These are phyloP conservation scores for Epinotia ramella DNA, from an alignment of 2,888 invertebrate species.

Conservation along the genomic window DNA sequence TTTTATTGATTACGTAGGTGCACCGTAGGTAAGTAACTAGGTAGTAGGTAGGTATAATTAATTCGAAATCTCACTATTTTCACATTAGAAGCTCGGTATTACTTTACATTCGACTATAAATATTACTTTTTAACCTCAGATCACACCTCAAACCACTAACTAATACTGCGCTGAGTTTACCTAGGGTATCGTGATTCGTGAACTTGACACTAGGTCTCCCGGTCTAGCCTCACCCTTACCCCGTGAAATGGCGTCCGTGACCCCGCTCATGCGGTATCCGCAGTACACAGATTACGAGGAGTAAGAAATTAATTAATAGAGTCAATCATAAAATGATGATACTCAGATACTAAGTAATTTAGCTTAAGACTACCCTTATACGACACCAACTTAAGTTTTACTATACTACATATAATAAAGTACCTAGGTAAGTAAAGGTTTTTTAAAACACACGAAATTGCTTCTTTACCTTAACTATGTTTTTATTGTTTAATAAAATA, in stretches of 20 bases:
- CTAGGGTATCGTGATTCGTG: constrained; percentile 28
- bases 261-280: constrained; percentile 46
- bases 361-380: no score
- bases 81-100: neutral
- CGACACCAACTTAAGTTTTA: no score
- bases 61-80: neutral
- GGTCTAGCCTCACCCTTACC: constrained; percentile 50
- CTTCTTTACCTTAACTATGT: neutral
- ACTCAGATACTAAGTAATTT: no score
- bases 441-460: no score
- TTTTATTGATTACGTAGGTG: neutral
- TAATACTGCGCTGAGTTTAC: constrained; percentile 4
- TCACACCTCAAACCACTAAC: neutral
- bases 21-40: neutral
- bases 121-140: neutral
- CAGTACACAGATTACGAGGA: constrained; percentile 12
- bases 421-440: no score
- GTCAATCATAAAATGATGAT: no score
- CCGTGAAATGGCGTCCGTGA: constrained; percentile 62
- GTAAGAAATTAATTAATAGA: neutral
- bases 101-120: neutral
- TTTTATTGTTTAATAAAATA: constrained; percentile 5
- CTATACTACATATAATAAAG: no score
- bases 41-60: neutral
- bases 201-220: constrained; percentile 42